These are phyloP conservation scores for Terebella lapidaria DNA, from an alignment of 2,888 invertebrate species.

Conservation along the genomic window DNA sequence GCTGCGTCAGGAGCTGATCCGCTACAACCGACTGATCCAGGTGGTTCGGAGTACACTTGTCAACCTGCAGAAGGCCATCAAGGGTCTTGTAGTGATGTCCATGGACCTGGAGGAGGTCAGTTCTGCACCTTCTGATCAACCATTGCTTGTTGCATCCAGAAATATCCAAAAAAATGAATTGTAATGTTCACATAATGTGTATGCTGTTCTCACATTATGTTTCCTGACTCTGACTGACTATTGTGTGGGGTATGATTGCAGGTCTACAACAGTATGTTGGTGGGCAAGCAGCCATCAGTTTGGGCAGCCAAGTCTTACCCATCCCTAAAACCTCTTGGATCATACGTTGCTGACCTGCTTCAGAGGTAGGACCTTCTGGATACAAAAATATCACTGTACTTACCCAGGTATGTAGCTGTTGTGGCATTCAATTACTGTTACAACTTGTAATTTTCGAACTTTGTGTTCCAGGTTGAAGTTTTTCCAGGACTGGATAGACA, in stretches of 20 bases:
- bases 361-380: constrained; percentile 56
- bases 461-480: constrained; percentile 58
- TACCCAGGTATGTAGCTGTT: neutral
- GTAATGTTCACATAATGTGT: too few relatives aligned
- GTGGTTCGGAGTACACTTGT: constrained; percentile 47
- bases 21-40: constrained; percentile 48
- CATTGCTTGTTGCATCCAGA: too few relatives aligned
- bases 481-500: constrained; percentile 55
- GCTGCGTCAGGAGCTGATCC: constrained; percentile 51
- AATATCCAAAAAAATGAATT: too few relatives aligned
- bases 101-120: constrained; percentile 46
- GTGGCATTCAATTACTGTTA: too few relatives aligned
- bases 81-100: constrained; percentile 53
- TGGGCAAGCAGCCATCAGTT: constrained; percentile 49
- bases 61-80: constrained; percentile 53
- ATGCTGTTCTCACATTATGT: neutral
- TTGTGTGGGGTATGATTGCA: neutral
- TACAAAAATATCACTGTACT: too few relatives aligned
- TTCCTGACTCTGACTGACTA: neutral
- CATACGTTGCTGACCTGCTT: constrained; percentile 58
- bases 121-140: too few relatives aligned
- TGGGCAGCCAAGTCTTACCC: constrained; percentile 54
- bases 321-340: constrained; percentile 52
- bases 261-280: constrained; percentile 51
- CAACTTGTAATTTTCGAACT: neutral